phyloP scores from a whole-genome alignment of 2,113 vertebrate genomes.

The Pithys albifrons region DNA sequence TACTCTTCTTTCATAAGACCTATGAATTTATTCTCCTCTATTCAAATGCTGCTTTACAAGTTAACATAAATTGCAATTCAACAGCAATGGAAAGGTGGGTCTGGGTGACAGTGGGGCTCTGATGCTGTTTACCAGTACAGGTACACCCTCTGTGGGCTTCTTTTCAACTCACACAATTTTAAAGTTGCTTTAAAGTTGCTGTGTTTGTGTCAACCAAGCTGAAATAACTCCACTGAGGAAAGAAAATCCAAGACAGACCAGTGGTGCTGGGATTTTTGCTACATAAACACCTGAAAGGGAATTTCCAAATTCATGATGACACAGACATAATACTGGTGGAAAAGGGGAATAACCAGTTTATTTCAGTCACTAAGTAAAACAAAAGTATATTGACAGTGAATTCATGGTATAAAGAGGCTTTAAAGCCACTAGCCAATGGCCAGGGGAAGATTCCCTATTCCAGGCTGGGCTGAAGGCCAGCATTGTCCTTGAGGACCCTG shows the following conservation, averaged over 20 bases:
- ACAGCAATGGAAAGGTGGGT: background rate
- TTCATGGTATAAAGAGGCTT: background rate
- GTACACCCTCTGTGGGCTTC: background rate
- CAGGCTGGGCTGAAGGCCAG: background rate
- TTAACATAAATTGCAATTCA: background rate
- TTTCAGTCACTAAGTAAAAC: slow-evolving; percentile 58
- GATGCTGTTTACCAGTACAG: background rate
- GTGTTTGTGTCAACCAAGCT: slow-evolving; percentile 33
- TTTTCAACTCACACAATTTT: background rate
- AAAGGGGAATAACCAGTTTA: slow-evolving; percentile 60
- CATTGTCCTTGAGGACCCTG: background rate
- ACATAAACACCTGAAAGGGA: slow-evolving; percentile 60
- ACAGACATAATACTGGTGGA: slow-evolving; percentile 54
- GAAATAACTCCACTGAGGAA: slow-evolving; percentile 29
- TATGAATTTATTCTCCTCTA: background rate
- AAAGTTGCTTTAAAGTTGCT: slow-evolving; percentile 8
- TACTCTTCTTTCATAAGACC: background rate
- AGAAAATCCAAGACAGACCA: slow-evolving; percentile 48
- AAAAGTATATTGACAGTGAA: slow-evolving; percentile 55
- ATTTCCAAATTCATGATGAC: slow-evolving; percentile 57
- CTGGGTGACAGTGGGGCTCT: background rate
- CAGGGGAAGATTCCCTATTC: slow-evolving; percentile 17
- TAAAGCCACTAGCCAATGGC: rapidly evolving
- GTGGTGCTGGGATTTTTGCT: slow-evolving; percentile 32
- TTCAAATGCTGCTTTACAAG: background rate